Evolutionary conservation across 2,888 invertebrate species (phyloP).

Genomic region (Drosophila lutescens): DNA sequence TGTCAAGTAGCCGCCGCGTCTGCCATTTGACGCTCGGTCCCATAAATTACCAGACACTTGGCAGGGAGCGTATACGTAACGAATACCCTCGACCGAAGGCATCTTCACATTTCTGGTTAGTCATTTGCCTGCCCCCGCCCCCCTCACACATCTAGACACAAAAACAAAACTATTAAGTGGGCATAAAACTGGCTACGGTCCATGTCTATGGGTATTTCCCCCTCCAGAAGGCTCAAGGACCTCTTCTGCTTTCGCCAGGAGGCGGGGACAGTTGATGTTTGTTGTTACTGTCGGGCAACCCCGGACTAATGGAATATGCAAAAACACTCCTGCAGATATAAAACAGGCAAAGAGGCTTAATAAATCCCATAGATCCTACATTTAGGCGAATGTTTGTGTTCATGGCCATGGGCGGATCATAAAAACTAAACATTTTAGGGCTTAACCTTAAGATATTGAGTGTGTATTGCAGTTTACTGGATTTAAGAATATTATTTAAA

Average conservation of each 20-base stretch:
- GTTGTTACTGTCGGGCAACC: conserved; percentile 24
- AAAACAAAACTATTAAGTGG: conserved; percentile 79
- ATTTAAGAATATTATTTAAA: neutral
- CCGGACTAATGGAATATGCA: conserved; percentile 44
- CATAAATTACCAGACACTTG: conserved; percentile 75
- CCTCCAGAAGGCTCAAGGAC: conserved; percentile 14
- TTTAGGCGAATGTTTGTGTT: conserved; percentile 27
- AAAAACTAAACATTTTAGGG: conserved; percentile 21
- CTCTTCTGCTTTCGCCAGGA: neutral
- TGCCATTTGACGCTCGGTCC: conserved; percentile 73
- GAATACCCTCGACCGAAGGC: conserved; percentile 29
- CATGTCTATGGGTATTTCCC: conserved; percentile 18
- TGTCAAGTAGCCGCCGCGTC: conserved; percentile 74
- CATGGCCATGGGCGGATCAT: conserved; percentile 20
- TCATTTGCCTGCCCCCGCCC: conserved; percentile 61
- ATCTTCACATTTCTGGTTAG: conserved; percentile 76
- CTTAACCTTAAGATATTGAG: conserved; percentile 7
- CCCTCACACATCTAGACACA: conserved; percentile 26
- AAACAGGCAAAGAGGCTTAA: conserved; percentile 40
- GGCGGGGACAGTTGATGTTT: conserved; percentile 33
- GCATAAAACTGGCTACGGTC: conserved; percentile 66
- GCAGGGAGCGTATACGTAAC: conserved; percentile 31
- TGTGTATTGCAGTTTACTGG: neutral
- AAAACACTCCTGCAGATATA: conserved; percentile 41
- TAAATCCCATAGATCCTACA: conserved; percentile 40